Evolutionary conservation across 2,113 vertebrate species (phyloP), one percentile per base, ranked within the genome.

Genomic region (Chlorodrepanis virens): DNA sequence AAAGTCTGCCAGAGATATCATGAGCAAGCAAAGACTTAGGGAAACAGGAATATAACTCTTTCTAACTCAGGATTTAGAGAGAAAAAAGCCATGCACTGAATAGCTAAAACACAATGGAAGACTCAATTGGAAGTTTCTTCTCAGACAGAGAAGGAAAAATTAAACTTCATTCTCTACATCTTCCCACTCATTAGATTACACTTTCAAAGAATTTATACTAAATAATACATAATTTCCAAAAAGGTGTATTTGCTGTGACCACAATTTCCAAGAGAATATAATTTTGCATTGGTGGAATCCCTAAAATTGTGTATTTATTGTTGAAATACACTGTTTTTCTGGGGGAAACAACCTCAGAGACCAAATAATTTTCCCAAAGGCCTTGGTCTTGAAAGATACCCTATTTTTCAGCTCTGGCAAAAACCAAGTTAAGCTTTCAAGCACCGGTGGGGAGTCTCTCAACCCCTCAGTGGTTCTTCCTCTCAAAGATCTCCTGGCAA

Each of bases 391-490:
- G 10, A 19, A 61, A 44, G 28, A 54, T 2, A 5, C 2, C 17
- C 7, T 13, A 1, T 33, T 56, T 67, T 80, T 39, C 57, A 85
- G 22, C 9, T 50, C 27, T 61, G 10, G 12, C 5, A 17, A 23
- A 79, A 89, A 15, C 5, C 10, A 70, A 40, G 9, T 18, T 44
- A 42, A 68, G 22, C n/a, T 69, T 71, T 37, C 42, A 78, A 59
- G 39, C 12, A 47, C 17, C 0, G 0, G 4, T 7, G 6, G 33
- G 35, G 17, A 79, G 49, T 11, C 10, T 53, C 21, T 37, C 57
- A 72, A 24, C 3, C 12, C 10, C 24, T n/a, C 40, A 10, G 19
- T 6, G 0, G 6, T 27, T 25, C 17, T 63, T 54, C 8, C n/a
- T 63, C 61, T 77, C 39, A 17, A 7, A 10, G 22, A 59, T 8